Percentiles rank a stretch among this genome's conserved stretches.
phyloP scores from a whole-genome alignment of 2,888 invertebrate species.

The Melangyna quadrimaculata region DNA sequence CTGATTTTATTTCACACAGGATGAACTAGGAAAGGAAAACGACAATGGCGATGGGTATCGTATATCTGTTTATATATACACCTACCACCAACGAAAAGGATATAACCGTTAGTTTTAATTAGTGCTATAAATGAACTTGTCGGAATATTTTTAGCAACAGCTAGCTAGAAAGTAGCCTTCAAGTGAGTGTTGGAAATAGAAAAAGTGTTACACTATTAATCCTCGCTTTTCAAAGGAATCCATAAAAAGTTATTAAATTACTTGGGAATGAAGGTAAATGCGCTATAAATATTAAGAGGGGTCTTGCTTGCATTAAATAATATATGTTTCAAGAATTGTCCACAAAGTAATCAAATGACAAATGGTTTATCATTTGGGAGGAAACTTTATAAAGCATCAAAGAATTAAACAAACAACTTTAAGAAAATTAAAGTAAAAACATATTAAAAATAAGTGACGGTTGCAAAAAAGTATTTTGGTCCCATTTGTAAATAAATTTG shows the following conservation, averaged over 20 bases:
- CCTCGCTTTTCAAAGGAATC: not conserved
- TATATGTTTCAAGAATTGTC: not conserved
- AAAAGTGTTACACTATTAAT: conserved; percentile 22
- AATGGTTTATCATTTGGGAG: not conserved
- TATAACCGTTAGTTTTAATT: conserved; percentile 67
- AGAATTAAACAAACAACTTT: no score
- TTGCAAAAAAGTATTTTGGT: no score
- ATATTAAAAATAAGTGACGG: no score
- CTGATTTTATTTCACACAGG: conserved; percentile 30
- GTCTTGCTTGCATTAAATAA: not conserved
- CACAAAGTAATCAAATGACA: not conserved
- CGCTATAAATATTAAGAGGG: conserved; percentile 6
- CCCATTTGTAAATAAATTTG: no score
- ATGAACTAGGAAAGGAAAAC: conserved; percentile 31
- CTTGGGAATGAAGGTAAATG: conserved; percentile 7
- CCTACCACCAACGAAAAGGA: not conserved
- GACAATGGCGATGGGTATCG: not conserved
- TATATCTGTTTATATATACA: not conserved
- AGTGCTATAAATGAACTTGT: conserved; percentile 61
- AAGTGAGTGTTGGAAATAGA: not conserved
- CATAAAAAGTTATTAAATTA: conserved; percentile 39
- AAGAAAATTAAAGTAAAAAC: no score
- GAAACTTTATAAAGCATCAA: no score
- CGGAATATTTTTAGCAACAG: conserved; percentile 51
- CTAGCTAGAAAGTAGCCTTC: not conserved